Base-by-base conservation (phyloP, 2,113 vertebrate genomes). In the Leuciscus idus region DNA sequence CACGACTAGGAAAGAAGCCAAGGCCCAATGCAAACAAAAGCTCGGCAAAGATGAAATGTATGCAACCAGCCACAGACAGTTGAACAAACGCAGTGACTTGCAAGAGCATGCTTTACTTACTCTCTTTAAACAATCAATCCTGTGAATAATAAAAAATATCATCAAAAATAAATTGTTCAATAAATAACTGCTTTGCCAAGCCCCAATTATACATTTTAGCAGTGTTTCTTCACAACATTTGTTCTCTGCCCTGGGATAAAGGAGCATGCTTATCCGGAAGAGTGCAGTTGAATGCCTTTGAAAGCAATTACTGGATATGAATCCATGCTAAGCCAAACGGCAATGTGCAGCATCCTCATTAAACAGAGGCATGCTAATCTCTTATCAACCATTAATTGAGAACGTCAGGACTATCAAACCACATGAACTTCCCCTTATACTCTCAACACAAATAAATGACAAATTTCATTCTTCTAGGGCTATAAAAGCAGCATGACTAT, bases 31-130 rank as follows among this genome's bases (percentile, higher is more conserved):
- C 92, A 93, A 94, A 94, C 92, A 94, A 91, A 90, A 87, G 79
- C 64, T 89, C 84, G 74, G 86, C 80, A 83, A 86, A 93, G 92
- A 93, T 92, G 91, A 94, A 92, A 93, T 92, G 86, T 89, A 85
- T 73, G 90, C 90, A 74, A 90, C 91, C 83, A 88, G 80, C 90
- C 89, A 88, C 87, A 92, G 91, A 92, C 94, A 93, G 93, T 92
- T 92, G 92, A 94, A 91, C 93, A 93, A 95, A 95, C 87, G 91
- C 92, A 92, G 80, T 85, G 92, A 92, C 90, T 92, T 91, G 90
- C 86, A 92, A 91, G 92, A 90, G 89, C 91, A 85, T 88, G 64
- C 87, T 89, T 89, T 89, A 77, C 30, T 89, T 84, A 85, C 87
- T 79, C 88, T 89, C 89, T 90, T 91, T 91, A 92, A 90, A 93